Percentiles rank a stretch among this genome's conserved stretches.
Conservation (phyloP, 2,888 invertebrate genomes). For the Nineta flava region DNA sequence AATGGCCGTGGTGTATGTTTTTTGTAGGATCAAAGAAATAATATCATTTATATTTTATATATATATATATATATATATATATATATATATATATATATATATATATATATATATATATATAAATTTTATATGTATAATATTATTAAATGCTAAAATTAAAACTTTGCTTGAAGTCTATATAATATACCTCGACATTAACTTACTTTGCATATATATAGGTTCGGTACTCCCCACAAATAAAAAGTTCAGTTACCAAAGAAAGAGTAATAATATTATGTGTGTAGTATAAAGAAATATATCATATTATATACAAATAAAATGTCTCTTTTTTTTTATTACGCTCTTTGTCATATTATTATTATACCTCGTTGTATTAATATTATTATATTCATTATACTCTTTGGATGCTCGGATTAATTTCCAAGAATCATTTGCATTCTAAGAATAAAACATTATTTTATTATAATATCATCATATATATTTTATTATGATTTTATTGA, state of each 20-base stretch:
- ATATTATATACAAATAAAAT: not conserved
- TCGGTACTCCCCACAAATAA: no score
- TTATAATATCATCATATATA: not conserved
- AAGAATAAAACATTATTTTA: constrained; percentile 1
- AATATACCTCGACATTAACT: not conserved
- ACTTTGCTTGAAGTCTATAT: not conserved
- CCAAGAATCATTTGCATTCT: constrained; percentile 2
- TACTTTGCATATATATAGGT: no score
- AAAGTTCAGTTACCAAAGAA: no score
- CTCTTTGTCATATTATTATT: not conserved
- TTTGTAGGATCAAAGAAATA: no score
- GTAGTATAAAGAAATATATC: no score
- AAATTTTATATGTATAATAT: no score
- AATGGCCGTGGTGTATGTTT: not conserved
- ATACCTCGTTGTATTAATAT: not conserved
- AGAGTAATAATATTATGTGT: no score
- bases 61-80: not conserved
- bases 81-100: not conserved
- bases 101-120: no score
- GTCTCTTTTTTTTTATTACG: not conserved
- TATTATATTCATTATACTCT: not conserved
- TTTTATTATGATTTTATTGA: not conserved
- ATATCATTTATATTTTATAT: not conserved
- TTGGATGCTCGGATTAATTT: constrained; percentile 2
- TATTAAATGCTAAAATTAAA: constrained; percentile 4